phyloP scores from a whole-genome alignment of 2,113 vertebrate species.

The Platichthys stellatus region DNA sequence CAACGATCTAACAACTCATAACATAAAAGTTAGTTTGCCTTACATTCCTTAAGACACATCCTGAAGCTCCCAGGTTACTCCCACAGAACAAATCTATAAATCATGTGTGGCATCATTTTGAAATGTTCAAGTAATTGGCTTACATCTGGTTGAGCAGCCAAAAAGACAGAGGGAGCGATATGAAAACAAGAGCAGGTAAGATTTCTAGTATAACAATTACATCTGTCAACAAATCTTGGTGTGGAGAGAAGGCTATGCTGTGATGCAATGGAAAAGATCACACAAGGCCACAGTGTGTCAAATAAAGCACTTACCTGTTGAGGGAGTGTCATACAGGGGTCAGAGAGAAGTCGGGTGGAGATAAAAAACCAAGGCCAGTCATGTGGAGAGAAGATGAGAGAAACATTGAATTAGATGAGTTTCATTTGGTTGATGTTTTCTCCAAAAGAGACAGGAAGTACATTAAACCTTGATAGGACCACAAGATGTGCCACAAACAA shows the following conservation, averaged over 20 bases:
- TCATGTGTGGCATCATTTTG: not conserved
- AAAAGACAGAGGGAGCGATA: not conserved
- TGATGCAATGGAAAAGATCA: slow-evolving; percentile 8
- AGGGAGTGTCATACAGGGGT: slow-evolving; percentile 8
- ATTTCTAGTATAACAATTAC: slow-evolving; percentile 1
- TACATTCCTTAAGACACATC: not conserved
- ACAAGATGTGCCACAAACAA: not conserved
- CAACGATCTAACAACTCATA: not conserved
- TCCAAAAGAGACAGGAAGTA: not conserved
- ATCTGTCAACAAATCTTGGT: slow-evolving; percentile 12
- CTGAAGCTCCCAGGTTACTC: not conserved
- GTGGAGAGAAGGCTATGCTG: not conserved
- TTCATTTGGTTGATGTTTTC: slow-evolving; percentile 3
- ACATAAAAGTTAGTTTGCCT: not conserved
- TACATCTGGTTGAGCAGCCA: not conserved
- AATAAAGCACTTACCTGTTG: slow-evolving; percentile 72
- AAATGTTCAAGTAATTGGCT: slow-evolving; percentile 1
- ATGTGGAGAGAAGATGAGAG: slow-evolving; percentile 57
- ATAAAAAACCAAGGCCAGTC: not conserved
- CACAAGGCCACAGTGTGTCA: not conserved
- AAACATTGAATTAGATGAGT: not conserved
- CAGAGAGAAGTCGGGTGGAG: not conserved
- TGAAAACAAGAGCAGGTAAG: not conserved
- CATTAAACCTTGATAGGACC: not conserved
- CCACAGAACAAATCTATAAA: slow-evolving; percentile 17